Conservation (phyloP, 2,888 invertebrate genomes). For the Julus scanicus region DNA sequence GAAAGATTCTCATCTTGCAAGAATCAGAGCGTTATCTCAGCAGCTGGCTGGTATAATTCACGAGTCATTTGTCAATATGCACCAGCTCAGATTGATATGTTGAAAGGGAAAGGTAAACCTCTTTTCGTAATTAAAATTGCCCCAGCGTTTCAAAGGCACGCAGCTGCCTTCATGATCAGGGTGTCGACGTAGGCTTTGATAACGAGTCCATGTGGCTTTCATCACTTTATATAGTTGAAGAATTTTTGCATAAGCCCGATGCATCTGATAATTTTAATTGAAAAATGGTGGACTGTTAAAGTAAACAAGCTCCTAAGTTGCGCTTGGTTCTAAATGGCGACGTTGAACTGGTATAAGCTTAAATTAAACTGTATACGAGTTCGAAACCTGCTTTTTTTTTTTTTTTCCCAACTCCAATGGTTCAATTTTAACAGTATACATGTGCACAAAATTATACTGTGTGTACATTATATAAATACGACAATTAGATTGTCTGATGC, state of each 20-base stretch:
- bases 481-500: too few species aligned
- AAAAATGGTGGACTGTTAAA: neutral
- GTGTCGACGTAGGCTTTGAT: neutral
- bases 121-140: slow-evolving; percentile 21
- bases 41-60: slow-evolving; percentile 26
- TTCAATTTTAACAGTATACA: too few species aligned
- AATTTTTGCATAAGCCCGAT: neutral
- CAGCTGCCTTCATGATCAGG: slow-evolving; percentile 13
- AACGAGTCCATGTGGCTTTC: slow-evolving; percentile 21
- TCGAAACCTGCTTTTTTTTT: too few species aligned
- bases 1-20: neutral
- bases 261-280: slow-evolving; percentile 23
- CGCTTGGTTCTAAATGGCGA: neutral
- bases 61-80: slow-evolving; percentile 33
- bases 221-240: neutral
- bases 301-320: slow-evolving; percentile 7
- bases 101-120: slow-evolving; percentile 27
- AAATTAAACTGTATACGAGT: too few species aligned
- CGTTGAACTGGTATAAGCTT: too few species aligned
- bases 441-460: too few species aligned
- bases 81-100: slow-evolving; percentile 26
- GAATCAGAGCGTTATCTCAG: neutral
- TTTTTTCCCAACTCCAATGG: too few species aligned
- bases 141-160: neutral
- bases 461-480: too few species aligned